These are phyloP conservation scores for Lamellibrachia satsuma DNA, from an alignment of 2,888 invertebrate genomes.

Conservation along the genomic window DNA sequence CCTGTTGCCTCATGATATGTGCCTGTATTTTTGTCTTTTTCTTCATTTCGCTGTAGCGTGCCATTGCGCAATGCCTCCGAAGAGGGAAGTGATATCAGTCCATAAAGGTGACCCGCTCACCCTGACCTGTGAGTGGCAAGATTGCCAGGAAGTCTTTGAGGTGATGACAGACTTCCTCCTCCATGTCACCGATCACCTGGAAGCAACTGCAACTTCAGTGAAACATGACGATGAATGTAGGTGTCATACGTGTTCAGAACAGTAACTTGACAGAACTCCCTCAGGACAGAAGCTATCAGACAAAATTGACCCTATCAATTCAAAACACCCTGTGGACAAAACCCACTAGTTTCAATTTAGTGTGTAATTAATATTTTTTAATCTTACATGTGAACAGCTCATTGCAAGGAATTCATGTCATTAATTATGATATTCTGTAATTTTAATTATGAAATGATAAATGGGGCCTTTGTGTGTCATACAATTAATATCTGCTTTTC, in stretches of 20 bases:
- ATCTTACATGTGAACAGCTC: too few species aligned
- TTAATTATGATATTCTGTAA: too few species aligned
- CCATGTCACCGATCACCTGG: constrained; percentile 47
- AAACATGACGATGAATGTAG: background rate
- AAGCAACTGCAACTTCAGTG: constrained; percentile 26
- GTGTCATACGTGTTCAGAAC: background rate
- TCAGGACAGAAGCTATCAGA: too few species aligned
- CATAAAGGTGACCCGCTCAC: constrained; percentile 29
- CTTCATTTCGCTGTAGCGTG: background rate
- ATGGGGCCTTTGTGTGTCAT: too few species aligned
- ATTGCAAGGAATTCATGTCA: too few species aligned
- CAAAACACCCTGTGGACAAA: too few species aligned
- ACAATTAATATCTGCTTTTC: too few species aligned
- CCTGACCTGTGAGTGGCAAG: constrained; percentile 58
- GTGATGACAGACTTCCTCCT: constrained; percentile 46
- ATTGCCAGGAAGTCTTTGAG: constrained; percentile 46
- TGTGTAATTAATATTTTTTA: too few species aligned
- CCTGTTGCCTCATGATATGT: background rate
- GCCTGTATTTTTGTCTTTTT: background rate
- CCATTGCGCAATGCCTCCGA: background rate
- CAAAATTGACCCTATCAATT: too few species aligned
- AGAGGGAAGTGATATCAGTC: constrained; percentile 22
- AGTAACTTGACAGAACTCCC: too few species aligned
- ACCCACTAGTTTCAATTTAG: too few species aligned
- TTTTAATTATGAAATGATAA: too few species aligned